Evolutionary conservation across 2,797 vertebrate species (phyloP), one percentile per base, ranked within the genome.

Genomic region (Microcaecilia unicolor): DNA sequence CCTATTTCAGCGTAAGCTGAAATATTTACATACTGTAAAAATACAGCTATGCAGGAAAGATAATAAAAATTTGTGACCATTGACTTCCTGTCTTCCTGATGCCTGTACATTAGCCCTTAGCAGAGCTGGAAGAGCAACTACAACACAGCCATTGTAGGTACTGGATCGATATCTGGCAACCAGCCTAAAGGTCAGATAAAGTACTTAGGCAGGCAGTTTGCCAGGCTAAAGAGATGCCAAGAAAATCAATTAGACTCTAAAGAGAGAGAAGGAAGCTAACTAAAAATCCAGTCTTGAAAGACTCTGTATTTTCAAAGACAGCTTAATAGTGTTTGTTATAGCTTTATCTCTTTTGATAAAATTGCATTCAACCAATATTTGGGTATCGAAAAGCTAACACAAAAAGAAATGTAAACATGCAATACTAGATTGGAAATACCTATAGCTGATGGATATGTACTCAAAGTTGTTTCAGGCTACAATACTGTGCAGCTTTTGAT

Each of bases 191-290:
- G 80, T 86, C 84, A 84, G 80, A 75, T 80, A 79, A 81, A 86
- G 77, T 84, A 86, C 84, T 86, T 84, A 84, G 76, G 72, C 72
- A 75, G 83, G 80, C 84, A 78, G 58, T 45, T 58, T 75, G 83
- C 81, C 83, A 84, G 78, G 72, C 74, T 79, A 82, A 83, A 83
- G 74, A 84, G 78, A 84, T 83, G 76, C 84, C 82, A 86, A 76
- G 69, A 81, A 86, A 86, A 86, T 85, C 81, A 85, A 85, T 86
- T 81, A 82, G 68, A 61, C 68, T 64, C 67, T 78, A 74, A 81
- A 81, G 81, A 85, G 81, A 74, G 70, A 78, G 76, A 57, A 76
- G 70, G 59, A 39, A 75, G 70, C 64, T 51, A 78, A 76, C 76
- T 71, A 72, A 80, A 80, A 69, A 76, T 74, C 68, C 66, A 64